phyloP scores from a whole-genome alignment of 2,888 invertebrate genomes.

The Apamea sordens region DNA sequence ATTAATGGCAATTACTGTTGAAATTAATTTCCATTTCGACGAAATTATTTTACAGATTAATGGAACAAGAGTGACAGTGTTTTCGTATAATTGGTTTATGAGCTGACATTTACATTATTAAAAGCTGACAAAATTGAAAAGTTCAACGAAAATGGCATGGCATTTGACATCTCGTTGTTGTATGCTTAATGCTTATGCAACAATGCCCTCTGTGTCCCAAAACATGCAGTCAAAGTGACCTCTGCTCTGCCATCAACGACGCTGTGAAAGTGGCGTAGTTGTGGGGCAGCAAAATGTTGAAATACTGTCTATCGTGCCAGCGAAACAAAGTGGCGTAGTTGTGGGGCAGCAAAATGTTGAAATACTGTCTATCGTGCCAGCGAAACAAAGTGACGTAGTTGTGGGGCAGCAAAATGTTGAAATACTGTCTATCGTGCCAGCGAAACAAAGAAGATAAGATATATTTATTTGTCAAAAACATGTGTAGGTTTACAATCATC shows the following conservation, averaged over 20 bases:
- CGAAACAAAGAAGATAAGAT: not conserved
- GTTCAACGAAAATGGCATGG: not conserved
- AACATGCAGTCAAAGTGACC: not conserved
- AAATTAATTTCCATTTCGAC: slow-evolving; percentile 37
- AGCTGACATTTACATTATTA: not conserved
- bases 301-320: not conserved
- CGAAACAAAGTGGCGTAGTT: too few relatives aligned
- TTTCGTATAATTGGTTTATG: slow-evolving; percentile 13
- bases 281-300: not conserved
- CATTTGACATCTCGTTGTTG: not conserved
- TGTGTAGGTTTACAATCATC: too few relatives aligned
- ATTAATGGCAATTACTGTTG: slow-evolving; percentile 39
- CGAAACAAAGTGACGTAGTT: not conserved
- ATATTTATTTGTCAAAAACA: too few relatives aligned
- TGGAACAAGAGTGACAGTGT: not conserved
- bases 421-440: not conserved
- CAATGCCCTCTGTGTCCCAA: not conserved
- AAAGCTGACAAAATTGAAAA: slow-evolving; percentile 3
- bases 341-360: too few relatives aligned
- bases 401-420: not conserved
- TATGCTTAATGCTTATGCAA: slow-evolving; percentile 2
- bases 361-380: too few relatives aligned
- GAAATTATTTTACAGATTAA: slow-evolving; percentile 21
- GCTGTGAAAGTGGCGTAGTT: not conserved
- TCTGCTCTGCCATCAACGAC: not conserved